Evolutionary conservation across 2,888 invertebrate genomes (phyloP).

Genomic region (Agrotis ipsilon): DNA sequence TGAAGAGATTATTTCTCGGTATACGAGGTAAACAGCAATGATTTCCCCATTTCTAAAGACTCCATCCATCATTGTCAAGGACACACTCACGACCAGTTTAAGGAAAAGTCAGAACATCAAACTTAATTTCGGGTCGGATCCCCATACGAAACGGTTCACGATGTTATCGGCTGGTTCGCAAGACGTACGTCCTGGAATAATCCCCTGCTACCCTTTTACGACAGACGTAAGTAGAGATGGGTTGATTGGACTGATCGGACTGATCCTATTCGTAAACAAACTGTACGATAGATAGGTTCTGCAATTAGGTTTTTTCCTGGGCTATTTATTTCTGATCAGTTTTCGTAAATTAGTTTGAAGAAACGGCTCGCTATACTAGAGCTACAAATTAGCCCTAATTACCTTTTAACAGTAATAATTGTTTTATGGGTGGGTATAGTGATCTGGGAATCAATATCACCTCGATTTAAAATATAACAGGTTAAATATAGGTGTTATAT

Average conservation of each 20-base stretch:
- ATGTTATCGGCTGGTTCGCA: conserved; percentile 22
- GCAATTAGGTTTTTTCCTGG: conserved; percentile 12
- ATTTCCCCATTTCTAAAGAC: conserved; percentile 25
- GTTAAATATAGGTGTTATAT: neutral
- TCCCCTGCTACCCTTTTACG: conserved; percentile 53
- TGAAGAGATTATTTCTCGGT: neutral
- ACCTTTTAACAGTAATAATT: no score
- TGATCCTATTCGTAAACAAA: conserved; percentile 39
- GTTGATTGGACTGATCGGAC: conserved; percentile 43
- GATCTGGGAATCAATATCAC: neutral
- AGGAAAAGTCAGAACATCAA: conserved; percentile 31
- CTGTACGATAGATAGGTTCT: conserved; percentile 16
- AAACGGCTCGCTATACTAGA: neutral
- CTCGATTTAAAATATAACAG: no score
- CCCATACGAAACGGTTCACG: conserved; percentile 14
- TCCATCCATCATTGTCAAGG: conserved; percentile 39
- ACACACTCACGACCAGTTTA: conserved; percentile 24
- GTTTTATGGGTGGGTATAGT: no score
- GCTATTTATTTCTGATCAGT: conserved; percentile 20
- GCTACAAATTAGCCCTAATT: no score
- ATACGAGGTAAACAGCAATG: conserved; percentile 6
- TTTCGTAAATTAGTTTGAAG: conserved; percentile 1
- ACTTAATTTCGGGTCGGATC: conserved; percentile 30
- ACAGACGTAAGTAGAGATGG: conserved; percentile 46
- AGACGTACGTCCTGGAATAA: conserved; percentile 30